phyloP scores from a whole-genome alignment of 2,888 invertebrate species.

The Buathra laborator region DNA sequence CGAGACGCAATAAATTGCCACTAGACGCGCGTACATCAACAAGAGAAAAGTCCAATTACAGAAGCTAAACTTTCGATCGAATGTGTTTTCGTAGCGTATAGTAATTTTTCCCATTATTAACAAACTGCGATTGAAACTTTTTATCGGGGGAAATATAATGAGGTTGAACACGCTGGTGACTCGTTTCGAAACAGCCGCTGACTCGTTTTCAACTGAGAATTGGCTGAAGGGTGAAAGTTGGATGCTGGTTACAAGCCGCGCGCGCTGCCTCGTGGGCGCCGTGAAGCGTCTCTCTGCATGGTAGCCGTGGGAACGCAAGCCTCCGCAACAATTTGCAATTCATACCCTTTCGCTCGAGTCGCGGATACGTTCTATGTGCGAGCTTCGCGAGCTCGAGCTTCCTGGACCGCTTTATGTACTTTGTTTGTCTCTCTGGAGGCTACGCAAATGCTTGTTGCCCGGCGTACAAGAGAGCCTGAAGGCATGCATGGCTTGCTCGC shows the following conservation, averaged over 20 bases:
- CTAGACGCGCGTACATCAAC: not conserved
- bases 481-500: constrained; percentile 48
- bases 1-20: too few species aligned
- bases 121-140: constrained; percentile 43
- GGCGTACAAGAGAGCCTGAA: constrained; percentile 35
- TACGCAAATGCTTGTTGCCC: constrained; percentile 52
- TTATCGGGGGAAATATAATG: constrained; percentile 36
- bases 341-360: constrained; percentile 58
- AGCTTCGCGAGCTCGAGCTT: constrained; percentile 30
- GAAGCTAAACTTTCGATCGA: constrained; percentile 36
- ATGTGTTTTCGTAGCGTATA: not conserved
- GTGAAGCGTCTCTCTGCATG: not conserved
- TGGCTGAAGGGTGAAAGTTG: constrained; percentile 63
- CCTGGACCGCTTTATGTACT: constrained; percentile 19
- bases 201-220: constrained; percentile 55
- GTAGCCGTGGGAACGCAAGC: constrained; percentile 43
- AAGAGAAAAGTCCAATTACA: constrained; percentile 25
- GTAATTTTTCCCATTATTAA: constrained; percentile 35
- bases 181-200: constrained; percentile 33
- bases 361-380: constrained; percentile 38
- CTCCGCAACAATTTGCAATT: constrained; percentile 71
- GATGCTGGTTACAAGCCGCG: constrained; percentile 46
- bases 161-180: constrained; percentile 27
- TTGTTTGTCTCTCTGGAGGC: constrained; percentile 41
- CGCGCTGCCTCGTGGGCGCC: constrained; percentile 33